phyloP scores from a whole-genome alignment of 2,113 vertebrate genomes.

The Gasterosteus nipponicus region DNA sequence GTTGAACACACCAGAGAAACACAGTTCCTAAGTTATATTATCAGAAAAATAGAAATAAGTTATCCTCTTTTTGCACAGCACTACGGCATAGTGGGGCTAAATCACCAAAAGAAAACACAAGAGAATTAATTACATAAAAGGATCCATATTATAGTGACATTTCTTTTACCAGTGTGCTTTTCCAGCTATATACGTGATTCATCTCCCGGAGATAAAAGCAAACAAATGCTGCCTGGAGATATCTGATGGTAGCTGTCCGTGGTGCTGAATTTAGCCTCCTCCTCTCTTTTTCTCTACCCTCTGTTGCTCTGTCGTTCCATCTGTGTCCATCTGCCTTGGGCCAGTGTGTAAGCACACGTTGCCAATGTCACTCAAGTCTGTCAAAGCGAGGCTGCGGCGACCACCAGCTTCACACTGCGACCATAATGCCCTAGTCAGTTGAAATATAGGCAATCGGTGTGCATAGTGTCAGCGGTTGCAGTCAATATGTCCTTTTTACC shows the following conservation, averaged over 20 bases:
- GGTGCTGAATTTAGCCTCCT: conserved; percentile 57
- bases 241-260: conserved; percentile 59
- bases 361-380: conserved; percentile 59
- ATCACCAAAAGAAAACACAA: conserved; percentile 1
- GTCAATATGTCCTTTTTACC: conserved; percentile 67
- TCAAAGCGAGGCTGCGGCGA: conserved; percentile 42
- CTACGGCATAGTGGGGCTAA: not conserved
- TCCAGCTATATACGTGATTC: conserved; percentile 47
- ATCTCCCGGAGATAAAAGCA: conserved; percentile 58
- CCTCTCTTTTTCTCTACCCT: not conserved
- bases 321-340: conserved; percentile 42
- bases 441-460: conserved; percentile 66
- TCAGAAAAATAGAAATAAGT: not conserved
- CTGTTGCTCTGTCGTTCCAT: conserved; percentile 5
- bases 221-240: conserved; percentile 51
- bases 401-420: conserved; percentile 11
- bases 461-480: conserved; percentile 45
- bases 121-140: not conserved
- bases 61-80: conserved; percentile 4
- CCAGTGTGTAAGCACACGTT: conserved; percentile 47
- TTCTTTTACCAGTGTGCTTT: conserved; percentile 36
- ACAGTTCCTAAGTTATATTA: not conserved
- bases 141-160: conserved; percentile 33
- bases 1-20: not conserved
- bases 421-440: conserved; percentile 50